A percentile compares a stretch with the other conserved stretches of the same genome.
These are phyloP conservation scores for Chloroceryle aenea DNA, from an alignment of 2,113 vertebrate genomes.

Conservation along the genomic window DNA sequence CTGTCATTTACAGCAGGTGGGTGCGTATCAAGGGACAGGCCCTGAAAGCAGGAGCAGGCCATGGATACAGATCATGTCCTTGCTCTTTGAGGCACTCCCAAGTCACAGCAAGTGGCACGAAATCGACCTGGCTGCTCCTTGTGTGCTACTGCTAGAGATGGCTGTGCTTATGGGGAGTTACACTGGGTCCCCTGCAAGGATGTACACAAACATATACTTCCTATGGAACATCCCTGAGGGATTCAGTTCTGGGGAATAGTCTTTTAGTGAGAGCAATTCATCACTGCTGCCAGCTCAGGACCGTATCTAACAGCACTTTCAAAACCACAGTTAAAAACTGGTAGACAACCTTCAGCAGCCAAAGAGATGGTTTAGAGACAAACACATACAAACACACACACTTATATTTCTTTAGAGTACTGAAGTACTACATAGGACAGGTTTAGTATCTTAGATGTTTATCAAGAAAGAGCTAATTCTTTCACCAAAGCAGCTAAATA, in stretches of 20 bases:
- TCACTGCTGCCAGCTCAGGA: neutral
- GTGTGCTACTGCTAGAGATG: neutral
- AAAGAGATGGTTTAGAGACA: neutral
- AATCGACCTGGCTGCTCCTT: neutral
- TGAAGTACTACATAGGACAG: neutral
- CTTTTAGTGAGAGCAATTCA: neutral
- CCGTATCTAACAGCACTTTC: neutral
- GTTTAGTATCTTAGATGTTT: neutral
- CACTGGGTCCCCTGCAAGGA: neutral
- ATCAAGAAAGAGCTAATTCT: constrained; percentile 29
- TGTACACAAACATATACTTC: neutral
- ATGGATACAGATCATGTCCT: neutral
- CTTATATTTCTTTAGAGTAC: neutral
- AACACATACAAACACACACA: neutral
- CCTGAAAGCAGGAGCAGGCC: neutral
- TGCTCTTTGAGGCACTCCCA: neutral
- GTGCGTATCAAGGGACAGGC: neutral
- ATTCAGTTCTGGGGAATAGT: neutral
- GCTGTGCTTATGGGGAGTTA: neutral
- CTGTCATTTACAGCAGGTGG: neutral
- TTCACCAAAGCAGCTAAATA: constrained; percentile 41
- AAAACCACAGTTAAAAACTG: neutral
- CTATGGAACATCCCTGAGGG: neutral
- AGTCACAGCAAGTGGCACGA: neutral
- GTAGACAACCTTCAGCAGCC: neutral